Evolutionary conservation across 2,888 invertebrate species (phyloP).

Genomic region (Acleris cristana): DNA sequence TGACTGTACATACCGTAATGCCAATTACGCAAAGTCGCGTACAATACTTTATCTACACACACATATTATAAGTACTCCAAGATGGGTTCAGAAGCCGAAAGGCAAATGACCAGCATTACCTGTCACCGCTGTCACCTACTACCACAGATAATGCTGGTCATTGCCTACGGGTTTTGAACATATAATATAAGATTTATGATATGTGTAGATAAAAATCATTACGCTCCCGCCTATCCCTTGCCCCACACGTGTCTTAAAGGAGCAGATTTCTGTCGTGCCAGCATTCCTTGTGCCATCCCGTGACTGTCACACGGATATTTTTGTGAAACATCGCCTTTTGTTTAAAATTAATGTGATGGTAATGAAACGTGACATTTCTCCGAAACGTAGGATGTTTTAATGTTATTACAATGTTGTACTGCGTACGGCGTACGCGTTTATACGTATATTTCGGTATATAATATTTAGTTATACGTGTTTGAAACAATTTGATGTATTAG

Average conservation of each 20-base stretch:
- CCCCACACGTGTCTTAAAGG: conserved; percentile 35
- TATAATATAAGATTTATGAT: too few species aligned
- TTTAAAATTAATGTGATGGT: conserved; percentile 36
- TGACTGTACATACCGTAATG: too few species aligned
- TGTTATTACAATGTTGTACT: conserved; percentile 23
- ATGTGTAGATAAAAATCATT: background rate
- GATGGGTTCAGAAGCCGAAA: too few species aligned
- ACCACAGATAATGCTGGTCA: too few species aligned
- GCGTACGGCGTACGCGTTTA: background rate
- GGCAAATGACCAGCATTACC: too few species aligned
- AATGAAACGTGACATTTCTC: conserved; percentile 24
- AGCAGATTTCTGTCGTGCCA: conserved; percentile 50
- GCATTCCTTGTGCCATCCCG: conserved; percentile 60
- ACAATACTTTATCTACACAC: too few species aligned
- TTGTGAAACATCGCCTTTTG: conserved; percentile 31
- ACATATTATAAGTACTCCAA: too few species aligned
- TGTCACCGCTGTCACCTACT: too few species aligned
- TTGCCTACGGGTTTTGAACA: too few species aligned
- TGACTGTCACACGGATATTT: conserved; percentile 62
- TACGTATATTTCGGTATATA: background rate
- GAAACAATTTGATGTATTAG: too few species aligned
- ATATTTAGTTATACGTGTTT: too few species aligned
- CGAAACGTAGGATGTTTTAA: conserved; percentile 10
- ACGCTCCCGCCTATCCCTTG: conserved; percentile 38
- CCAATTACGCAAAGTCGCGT: too few species aligned